Percentiles rank a stretch among this genome's conserved stretches.
Conservation (phyloP, 2,888 invertebrate species). For the Dicranocentrus wangi region DNA sequence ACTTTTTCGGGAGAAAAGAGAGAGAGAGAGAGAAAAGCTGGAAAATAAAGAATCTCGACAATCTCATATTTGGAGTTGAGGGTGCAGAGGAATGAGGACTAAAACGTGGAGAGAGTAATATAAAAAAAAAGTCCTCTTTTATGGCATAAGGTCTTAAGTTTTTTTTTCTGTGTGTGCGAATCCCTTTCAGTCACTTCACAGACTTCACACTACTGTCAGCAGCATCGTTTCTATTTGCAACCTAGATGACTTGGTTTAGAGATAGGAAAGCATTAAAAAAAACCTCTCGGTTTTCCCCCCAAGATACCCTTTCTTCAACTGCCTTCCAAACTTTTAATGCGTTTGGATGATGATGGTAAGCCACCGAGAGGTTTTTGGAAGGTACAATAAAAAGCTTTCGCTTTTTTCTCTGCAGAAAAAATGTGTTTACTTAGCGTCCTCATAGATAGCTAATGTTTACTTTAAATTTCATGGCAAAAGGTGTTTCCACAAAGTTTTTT, state of each 20-base stretch:
- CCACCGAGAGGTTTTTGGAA: neutral
- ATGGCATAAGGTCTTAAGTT: neutral
- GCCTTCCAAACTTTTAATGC: slow-evolving; percentile 24
- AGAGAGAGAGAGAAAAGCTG: slow-evolving; percentile 19
- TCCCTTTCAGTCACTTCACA: neutral
- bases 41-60: neutral
- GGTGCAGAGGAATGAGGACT: neutral
- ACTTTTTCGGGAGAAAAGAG: slow-evolving; percentile 27
- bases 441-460: slow-evolving; percentile 28
- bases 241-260: neutral
- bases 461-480: slow-evolving; percentile 16
- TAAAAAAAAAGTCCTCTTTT: neutral
- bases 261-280: neutral
- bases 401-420: slow-evolving; percentile 9
- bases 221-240: neutral
- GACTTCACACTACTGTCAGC: neutral
- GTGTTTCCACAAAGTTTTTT: neutral
- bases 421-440: slow-evolving; percentile 24
- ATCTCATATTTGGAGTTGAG: neutral
- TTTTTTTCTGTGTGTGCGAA: neutral
- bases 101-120: slow-evolving; percentile 6
- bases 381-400: slow-evolving; percentile 4
- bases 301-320: slow-evolving; percentile 11
- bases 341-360: neutral
- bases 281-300: slow-evolving; percentile 13